Evolutionary conservation across 30 jellyfish, hydroid and myxozoan species (phyloP), one percentile per base, ranked within the genome.

Genomic region (Turritopsis dohrnii): DNA sequence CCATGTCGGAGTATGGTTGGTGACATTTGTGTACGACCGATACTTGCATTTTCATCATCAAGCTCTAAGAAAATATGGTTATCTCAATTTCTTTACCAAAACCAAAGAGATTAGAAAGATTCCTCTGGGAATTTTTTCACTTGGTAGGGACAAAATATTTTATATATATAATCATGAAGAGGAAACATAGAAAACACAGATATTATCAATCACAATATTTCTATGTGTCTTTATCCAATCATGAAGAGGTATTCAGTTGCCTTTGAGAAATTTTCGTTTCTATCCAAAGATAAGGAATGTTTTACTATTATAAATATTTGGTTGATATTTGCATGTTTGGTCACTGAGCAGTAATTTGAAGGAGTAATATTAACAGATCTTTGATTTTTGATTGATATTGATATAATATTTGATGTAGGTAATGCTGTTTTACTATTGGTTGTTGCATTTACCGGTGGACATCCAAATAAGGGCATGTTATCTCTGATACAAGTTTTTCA

Each of bases 1-100:
- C 60, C 96, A 94, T 80, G 99, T 94, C 22, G 96, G 89, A 5
- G 88, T 94, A 29, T 94, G 99, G 99, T 84, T 89, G 7, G 24
- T 94, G 25, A 73, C 84, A 0, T 90, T 82, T 65, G 24, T 94
- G 53, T 81, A 79, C 65, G 99, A 94, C 69, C 92, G 99, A 65
- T 94, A 88, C 72, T 52, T 88, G 75, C 96, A 94, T 84, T 94
- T 88, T 52, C 94, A 88, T 53, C 99, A 94, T 83, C 95, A 91
- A 25, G 29, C 79, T 71, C 86, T 94, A 26, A 83, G 99, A 74
- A 89, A 96, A 21, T 80, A 65, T 86, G 99, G 99, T 20, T 94
- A 94, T 71, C 88, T 94, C 28, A 89, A 74, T 27, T 89, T 94
- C 21, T 88, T 81, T 73, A 94, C 91, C 8, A 83, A 74, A 53